A percentile compares a stretch with the other conserved stretches of the same genome.
phyloP scores from a whole-genome alignment of 2,113 vertebrate species.

The Edolisoma coerulescens region DNA sequence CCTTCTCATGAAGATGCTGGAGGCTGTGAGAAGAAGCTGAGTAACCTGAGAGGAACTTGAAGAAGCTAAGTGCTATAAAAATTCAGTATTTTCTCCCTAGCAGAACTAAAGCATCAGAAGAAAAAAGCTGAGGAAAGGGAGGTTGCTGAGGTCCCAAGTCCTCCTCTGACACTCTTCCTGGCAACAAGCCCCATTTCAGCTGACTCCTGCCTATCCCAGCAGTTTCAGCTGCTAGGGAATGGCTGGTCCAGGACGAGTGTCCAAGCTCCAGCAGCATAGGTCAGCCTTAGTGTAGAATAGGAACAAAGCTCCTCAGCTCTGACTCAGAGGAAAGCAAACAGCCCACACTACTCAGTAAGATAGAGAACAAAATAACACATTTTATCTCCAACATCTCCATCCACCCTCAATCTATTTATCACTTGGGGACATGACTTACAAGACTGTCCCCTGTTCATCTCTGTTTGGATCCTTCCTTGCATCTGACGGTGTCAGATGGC shows the following conservation, averaged over 20 bases:
- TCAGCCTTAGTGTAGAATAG: neutral
- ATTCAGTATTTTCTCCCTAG: neutral
- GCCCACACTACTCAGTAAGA: neutral
- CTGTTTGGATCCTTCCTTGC: neutral
- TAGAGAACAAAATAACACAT: neutral
- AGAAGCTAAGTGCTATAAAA: neutral
- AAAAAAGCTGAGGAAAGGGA: neutral
- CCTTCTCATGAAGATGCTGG: fast-evolving
- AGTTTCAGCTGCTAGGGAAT: neutral
- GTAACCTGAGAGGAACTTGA: neutral
- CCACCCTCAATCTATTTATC: neutral
- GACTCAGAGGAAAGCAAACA: neutral
- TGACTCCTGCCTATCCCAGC: neutral
- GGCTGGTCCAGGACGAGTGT: neutral
- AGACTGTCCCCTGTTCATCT: neutral
- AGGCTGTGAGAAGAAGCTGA: neutral
- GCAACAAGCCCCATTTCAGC: neutral
- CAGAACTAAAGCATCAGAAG: neutral
- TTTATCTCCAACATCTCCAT: neutral
- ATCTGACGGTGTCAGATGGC: neutral
- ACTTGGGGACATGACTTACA: neutral
- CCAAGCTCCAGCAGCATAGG: neutral
- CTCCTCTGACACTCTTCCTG: neutral
- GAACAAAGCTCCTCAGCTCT: neutral
- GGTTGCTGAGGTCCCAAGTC: neutral